Base-by-base conservation (phyloP, 2,113 vertebrate species). In the Ondatra zibethicus region DNA sequence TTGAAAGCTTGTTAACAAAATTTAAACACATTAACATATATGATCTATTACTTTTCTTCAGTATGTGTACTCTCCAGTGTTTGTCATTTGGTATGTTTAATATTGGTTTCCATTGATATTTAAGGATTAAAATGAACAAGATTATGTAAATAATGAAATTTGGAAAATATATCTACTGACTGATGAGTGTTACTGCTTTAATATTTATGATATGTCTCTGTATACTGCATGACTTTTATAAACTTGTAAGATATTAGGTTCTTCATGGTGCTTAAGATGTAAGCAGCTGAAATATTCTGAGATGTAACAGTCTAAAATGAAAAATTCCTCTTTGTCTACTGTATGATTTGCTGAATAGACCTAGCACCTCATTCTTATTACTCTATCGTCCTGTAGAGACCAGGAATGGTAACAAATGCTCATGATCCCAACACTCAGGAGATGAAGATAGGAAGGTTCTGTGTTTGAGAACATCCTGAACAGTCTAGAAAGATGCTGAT, bases 71-170 rank as follows among this genome's bases (percentile, higher is more conserved):
- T 68, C 11, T 21, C 11, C 3, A 7, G 3, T 66, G 27, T 65
- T 86, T 86, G 6, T 17, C 39, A 78, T 91, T 93, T 95, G 61
- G 14, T 16, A 39, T 78, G 14, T 70, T 96, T 94, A 55, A n/a
- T 78, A 47, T 47, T 94, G 68, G 3, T 88, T 78, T 92, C 8
- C 23, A 33, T 52, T 80, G 23, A 75, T 93, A 89, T 47, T 61
- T 85, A 73, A 52, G 27, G 7, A 82, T 89, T 93, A 94, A 89
- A 52, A 78, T 87, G 39, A 94, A 68, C 23, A 84, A 65, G 17
- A 70, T 36, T 78, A 50, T 66, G 12, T 66, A 92, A 91, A 91
- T 7, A 68, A 47, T 89, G 63, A 47, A 36, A 6, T 95, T 19
- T 65, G 10, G 16, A 75, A 91, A 96, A 25, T 87, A 16, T 45